phyloP scores from a whole-genome alignment of 2,113 vertebrate species.

The Prunella himalayana region DNA sequence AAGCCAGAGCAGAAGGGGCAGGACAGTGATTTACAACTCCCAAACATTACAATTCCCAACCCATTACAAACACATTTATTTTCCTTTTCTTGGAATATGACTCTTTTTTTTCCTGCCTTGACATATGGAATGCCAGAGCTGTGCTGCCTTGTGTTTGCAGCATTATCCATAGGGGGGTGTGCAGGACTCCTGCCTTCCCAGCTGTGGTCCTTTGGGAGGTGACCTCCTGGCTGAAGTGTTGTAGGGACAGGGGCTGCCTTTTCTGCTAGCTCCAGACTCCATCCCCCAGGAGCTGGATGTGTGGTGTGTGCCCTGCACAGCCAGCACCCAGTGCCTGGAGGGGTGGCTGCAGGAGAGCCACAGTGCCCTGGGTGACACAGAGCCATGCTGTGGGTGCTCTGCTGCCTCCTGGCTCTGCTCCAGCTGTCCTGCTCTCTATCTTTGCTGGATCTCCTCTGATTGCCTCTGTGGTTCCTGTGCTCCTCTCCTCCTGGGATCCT shows the following conservation, averaged over 20 bases:
- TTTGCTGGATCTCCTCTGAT: background rate
- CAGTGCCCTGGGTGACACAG: background rate
- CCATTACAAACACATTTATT: background rate
- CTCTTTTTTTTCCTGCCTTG: background rate
- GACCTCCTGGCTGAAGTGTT: accelerated
- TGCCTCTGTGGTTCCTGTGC: background rate
- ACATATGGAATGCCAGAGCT: background rate
- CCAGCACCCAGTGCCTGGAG: background rate
- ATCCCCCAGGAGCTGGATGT: background rate
- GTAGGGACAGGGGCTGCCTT: background rate
- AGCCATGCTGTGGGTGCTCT: background rate
- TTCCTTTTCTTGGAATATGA: background rate
- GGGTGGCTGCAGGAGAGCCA: background rate
- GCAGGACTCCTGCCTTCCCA: background rate
- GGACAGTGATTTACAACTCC: no score
- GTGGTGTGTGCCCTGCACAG: background rate
- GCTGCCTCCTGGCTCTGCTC: background rate
- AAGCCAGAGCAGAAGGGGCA: background rate
- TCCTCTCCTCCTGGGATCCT: background rate
- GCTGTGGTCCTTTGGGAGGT: accelerated
- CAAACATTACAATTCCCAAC: no score
- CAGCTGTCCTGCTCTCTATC: background rate
- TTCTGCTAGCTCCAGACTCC: background rate
- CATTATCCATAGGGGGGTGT: accelerated
- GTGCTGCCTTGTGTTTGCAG: background rate